Evolutionary conservation across 1,140 invertebrate genomes (phyloP).

Genomic region (Drosophila sechellia): DNA sequence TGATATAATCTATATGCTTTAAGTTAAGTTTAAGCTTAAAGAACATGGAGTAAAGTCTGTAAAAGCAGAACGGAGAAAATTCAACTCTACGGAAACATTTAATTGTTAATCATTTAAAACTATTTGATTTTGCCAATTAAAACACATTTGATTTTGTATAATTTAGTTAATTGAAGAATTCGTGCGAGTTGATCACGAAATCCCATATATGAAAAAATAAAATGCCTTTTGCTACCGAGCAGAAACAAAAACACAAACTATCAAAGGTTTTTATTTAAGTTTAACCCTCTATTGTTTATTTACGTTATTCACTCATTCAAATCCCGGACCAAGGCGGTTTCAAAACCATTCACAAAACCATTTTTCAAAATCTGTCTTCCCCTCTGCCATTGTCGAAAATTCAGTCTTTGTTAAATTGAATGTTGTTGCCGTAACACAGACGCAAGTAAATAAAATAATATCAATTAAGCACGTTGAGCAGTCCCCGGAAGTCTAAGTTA

Average conservation of each 20-base stretch:
- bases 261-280: constrained; percentile 15
- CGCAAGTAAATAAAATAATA: constrained; percentile 43
- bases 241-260: constrained; percentile 51
- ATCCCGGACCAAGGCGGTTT: constrained; percentile 66
- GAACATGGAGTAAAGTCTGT: constrained; percentile 36
- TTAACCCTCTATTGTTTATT: constrained; percentile 1
- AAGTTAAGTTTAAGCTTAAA: constrained; percentile 62
- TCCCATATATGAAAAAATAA: constrained; percentile 59
- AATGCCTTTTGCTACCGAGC: constrained; percentile 69
- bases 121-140: constrained; percentile 37
- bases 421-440: constrained; percentile 55
- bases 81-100: constrained; percentile 21
- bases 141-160: constrained; percentile 38
- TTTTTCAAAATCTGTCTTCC: constrained; percentile 2
- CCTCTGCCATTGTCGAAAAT: background rate
- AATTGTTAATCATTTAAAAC: constrained; percentile 44
- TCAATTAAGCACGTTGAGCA: constrained; percentile 50
- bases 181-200: constrained; percentile 26
- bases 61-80: constrained; percentile 12
- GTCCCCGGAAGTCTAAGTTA: constrained; percentile 64
- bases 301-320: constrained; percentile 8
- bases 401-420: constrained; percentile 59
- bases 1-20: constrained; percentile 57
- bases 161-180: constrained; percentile 71
- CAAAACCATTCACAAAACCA: constrained; percentile 31